Percentiles rank a stretch among this genome's conserved stretches.
phyloP scores from a whole-genome alignment of 1,140 invertebrate species.

The Lordiphosa clarofinis region DNA sequence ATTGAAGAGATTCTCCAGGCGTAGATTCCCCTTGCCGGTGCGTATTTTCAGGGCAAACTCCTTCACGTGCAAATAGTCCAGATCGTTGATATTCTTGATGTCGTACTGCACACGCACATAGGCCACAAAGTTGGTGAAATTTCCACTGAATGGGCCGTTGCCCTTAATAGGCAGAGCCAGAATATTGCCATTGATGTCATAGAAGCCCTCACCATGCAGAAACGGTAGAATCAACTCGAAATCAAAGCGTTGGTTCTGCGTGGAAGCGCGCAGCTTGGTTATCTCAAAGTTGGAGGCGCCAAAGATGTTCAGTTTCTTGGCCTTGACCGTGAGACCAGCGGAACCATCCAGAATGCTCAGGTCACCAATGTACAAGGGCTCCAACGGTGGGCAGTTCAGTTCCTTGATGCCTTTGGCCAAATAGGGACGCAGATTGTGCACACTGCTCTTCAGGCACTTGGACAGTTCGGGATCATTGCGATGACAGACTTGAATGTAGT shows the following conservation, averaged over 20 bases:
- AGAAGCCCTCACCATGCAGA: slow-evolving; percentile 82
- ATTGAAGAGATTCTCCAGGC: slow-evolving; percentile 84
- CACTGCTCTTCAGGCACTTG: slow-evolving; percentile 81
- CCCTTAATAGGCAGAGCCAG: slow-evolving; percentile 83
- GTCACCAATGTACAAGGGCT: slow-evolving; percentile 83
- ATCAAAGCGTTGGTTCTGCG: slow-evolving; percentile 79
- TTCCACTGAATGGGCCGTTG: slow-evolving; percentile 82
- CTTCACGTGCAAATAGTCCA: slow-evolving; percentile 81
- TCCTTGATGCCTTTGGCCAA: slow-evolving; percentile 81
- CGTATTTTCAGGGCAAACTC: slow-evolving; percentile 82
- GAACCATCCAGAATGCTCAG: slow-evolving; percentile 81
- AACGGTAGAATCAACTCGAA: slow-evolving; percentile 82
- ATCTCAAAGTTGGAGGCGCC: slow-evolving; percentile 84
- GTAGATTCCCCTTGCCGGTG: slow-evolving; percentile 81
- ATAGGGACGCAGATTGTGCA: slow-evolving; percentile 80
- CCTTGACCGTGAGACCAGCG: slow-evolving; percentile 81
- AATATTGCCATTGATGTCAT: slow-evolving; percentile 83
- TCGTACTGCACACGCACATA: slow-evolving; percentile 81
- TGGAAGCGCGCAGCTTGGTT: slow-evolving; percentile 81
- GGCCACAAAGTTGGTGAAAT: slow-evolving; percentile 82
- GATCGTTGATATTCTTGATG: slow-evolving; percentile 79
- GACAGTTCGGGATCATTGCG: slow-evolving; percentile 82
- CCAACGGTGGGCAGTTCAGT: slow-evolving; percentile 83
- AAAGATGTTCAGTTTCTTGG: slow-evolving; percentile 81
- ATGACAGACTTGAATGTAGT: slow-evolving; percentile 83